Conservation (phyloP, 2,797 vertebrate genomes). For the Holocentrus rufus region DNA sequence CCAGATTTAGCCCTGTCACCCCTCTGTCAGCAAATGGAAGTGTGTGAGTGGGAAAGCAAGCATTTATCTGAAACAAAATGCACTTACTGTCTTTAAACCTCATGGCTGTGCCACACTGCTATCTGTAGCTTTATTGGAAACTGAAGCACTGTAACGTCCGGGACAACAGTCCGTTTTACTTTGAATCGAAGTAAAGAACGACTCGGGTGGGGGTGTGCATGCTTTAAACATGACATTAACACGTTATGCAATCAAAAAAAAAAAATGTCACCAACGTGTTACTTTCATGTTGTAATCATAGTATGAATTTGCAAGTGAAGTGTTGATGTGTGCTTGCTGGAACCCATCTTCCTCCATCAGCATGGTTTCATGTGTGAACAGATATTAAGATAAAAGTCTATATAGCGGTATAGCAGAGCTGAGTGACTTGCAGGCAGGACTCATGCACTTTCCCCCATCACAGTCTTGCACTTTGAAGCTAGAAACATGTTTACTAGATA, state of each 20-base stretch:
- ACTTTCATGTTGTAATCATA: slow-evolving; percentile 23
- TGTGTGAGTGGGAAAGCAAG: slow-evolving; percentile 14
- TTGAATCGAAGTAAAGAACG: background rate
- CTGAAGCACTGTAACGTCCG: background rate
- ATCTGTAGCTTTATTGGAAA: slow-evolving; percentile 52
- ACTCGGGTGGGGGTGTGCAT: background rate
- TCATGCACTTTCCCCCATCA: slow-evolving; percentile 65
- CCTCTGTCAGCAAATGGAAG: slow-evolving; percentile 7
- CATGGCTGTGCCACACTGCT: slow-evolving; percentile 46
- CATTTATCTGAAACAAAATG: slow-evolving; percentile 14
- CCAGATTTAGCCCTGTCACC: slow-evolving; percentile 30
- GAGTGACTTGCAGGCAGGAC: slow-evolving; percentile 42
- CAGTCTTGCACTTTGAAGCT: slow-evolving; percentile 72
- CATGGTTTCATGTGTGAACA: slow-evolving; percentile 57
- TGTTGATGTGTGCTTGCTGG: slow-evolving; percentile 42
- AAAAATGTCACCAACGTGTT: slow-evolving; percentile 5
- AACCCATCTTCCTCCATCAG: background rate
- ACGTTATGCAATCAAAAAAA: slow-evolving; percentile 12
- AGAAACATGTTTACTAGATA: slow-evolving; percentile 50
- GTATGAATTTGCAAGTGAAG: slow-evolving; percentile 35
- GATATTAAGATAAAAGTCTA: slow-evolving; percentile 33
- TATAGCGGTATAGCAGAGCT: slow-evolving; percentile 6
- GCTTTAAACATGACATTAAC: slow-evolving; percentile 12
- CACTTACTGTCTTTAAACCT: background rate
- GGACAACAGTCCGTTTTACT: slow-evolving; percentile 23